A percentile compares a stretch with the other conserved stretches of the same genome.
These are phyloP conservation scores for Rhogogaster chlorosoma DNA, from an alignment of 2,888 invertebrate species.

Conservation along the genomic window DNA sequence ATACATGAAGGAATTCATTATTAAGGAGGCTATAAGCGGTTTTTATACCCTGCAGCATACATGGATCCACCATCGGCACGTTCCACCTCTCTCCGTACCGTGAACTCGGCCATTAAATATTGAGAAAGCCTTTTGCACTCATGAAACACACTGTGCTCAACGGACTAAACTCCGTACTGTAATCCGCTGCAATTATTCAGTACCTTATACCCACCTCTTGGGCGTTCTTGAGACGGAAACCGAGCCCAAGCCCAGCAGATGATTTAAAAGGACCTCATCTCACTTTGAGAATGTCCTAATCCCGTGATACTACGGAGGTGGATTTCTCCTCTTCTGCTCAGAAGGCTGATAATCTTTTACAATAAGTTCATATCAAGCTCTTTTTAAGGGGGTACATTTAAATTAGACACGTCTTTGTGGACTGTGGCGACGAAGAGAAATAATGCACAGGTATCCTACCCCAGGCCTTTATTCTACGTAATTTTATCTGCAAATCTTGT, in stretches of 20 bases:
- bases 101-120: constrained; percentile 9
- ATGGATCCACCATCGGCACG: constrained; percentile 29
- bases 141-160: constrained; percentile 14
- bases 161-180: constrained; percentile 9
- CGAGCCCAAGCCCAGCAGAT: not conserved
- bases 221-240: not conserved
- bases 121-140: not conserved
- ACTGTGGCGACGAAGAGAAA: too few relatives aligned
- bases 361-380: not conserved
- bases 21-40: constrained; percentile 21
- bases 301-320: not conserved
- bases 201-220: not conserved
- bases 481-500: too few relatives aligned
- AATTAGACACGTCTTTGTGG: too few relatives aligned
- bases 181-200: constrained; percentile 41
- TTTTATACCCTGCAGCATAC: constrained; percentile 21
- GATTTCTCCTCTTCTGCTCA: not conserved
- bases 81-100: not conserved
- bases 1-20: constrained; percentile 23
- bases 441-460: too few relatives aligned
- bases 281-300: not conserved
- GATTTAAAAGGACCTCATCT: constrained; percentile 22
- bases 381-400: not conserved
- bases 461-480: too few relatives aligned
- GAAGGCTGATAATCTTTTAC: not conserved